A percentile compares a stretch with the other conserved stretches of the same genome.
Evolutionary conservation across 2,113 vertebrate species (phyloP).

Genomic region (Mustela nigripes): DNA sequence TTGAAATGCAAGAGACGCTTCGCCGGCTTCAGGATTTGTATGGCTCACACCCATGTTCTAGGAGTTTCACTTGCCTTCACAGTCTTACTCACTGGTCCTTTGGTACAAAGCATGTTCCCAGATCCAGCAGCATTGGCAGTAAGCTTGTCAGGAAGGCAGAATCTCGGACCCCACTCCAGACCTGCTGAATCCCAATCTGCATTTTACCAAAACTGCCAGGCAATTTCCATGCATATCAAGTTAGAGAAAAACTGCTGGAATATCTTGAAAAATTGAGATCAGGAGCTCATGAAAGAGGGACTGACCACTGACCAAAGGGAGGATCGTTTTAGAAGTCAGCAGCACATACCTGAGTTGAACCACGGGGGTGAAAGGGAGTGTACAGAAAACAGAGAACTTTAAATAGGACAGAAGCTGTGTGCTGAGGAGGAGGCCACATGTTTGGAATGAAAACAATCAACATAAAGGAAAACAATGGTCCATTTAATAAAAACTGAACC

Average conservation of each 20-base stretch:
- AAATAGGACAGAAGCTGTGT: not conserved
- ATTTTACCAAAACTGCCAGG: not conserved
- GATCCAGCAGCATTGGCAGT: not conserved
- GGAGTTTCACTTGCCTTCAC: not conserved
- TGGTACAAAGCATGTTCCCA: not conserved
- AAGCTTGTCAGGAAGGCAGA: not conserved
- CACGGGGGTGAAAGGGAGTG: not conserved
- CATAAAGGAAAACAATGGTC: not conserved
- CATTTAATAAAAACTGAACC: conserved; percentile 38
- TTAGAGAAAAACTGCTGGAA: not conserved
- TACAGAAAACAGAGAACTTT: conserved; percentile 26
- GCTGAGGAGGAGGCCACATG: not conserved
- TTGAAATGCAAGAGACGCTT: not conserved
- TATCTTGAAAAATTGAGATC: not conserved
- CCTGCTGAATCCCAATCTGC: too few relatives aligned
- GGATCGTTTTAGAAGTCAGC: conserved; percentile 11
- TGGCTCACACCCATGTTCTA: not conserved
- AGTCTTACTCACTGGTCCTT: not conserved
- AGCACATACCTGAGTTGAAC: not conserved
- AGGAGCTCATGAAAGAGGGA: not conserved
- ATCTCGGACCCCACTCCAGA: not conserved
- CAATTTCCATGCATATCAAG: not conserved
- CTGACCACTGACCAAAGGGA: not conserved
- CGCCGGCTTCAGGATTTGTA: too few relatives aligned
- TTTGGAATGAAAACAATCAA: conserved; percentile 11